phyloP scores from a whole-genome alignment of 2,113 vertebrate species.

The Cottus gobio region DNA sequence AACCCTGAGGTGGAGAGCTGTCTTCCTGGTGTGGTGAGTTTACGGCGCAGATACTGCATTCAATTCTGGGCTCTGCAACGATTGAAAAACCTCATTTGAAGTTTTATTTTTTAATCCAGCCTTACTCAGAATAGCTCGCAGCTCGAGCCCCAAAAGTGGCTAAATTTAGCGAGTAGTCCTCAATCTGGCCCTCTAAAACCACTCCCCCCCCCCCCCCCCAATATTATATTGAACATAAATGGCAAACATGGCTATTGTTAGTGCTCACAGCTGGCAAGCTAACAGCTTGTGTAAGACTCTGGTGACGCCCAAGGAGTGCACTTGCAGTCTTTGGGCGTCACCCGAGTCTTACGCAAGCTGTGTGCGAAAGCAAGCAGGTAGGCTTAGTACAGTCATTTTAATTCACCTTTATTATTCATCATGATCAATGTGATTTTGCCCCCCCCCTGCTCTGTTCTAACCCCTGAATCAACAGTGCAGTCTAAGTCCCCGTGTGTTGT shows the following conservation, averaged over 20 bases:
- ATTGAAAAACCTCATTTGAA: neutral
- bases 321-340: too few species aligned
- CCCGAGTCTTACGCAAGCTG: too few species aligned
- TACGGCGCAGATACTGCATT: neutral
- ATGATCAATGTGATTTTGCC: too few species aligned
- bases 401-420: neutral
- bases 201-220: too few species aligned
- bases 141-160: neutral
- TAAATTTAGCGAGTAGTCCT: neutral
- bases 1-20: constrained; percentile 99
- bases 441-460: neutral
- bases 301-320: too few species aligned
- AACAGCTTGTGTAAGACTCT: too few species aligned
- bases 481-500: neutral
- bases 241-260: too few species aligned
- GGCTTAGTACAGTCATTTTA: neutral
- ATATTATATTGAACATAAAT: too few species aligned
- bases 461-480: neutral
- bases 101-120: neutral
- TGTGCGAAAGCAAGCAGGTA: too few species aligned
- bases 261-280: too few species aligned
- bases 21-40: constrained; percentile 96
- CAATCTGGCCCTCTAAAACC: neutral
- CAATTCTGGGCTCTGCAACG: too few species aligned
- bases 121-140: neutral